phyloP scores from a whole-genome alignment of 1,140 invertebrate genomes.

The Cotesia glomerata region DNA sequence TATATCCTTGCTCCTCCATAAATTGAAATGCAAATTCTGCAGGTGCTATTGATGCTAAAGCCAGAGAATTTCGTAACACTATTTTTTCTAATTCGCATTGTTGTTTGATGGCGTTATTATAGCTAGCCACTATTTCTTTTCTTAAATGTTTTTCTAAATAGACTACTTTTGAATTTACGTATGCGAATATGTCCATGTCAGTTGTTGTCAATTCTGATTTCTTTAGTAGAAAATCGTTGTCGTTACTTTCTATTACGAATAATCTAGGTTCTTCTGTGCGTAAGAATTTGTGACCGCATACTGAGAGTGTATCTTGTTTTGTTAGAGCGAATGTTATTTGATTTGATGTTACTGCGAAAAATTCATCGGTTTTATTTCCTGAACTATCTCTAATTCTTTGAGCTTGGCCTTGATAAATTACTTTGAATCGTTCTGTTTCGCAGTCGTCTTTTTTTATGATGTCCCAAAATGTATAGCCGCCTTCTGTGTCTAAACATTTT shows the following conservation, averaged over 20 bases:
- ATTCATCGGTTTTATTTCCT: background rate
- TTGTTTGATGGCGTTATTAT: too few relatives aligned
- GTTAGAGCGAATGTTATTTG: slow-evolving; percentile 26
- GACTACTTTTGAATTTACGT: too few relatives aligned
- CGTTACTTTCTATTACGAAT: background rate
- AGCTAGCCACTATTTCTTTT: too few relatives aligned
- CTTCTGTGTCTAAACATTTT: slow-evolving; percentile 23
- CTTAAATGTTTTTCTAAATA: too few relatives aligned
- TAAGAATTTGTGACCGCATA: slow-evolving; percentile 10
- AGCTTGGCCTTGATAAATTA: background rate
- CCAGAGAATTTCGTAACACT: too few relatives aligned
- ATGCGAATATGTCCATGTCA: too few relatives aligned
- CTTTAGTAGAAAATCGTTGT: background rate
- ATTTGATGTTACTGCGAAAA: background rate
- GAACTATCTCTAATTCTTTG: background rate
- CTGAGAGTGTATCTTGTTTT: too few relatives aligned
- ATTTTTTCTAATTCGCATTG: too few relatives aligned
- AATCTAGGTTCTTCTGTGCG: slow-evolving; percentile 1
- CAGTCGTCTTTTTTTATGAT: slow-evolving; percentile 1
- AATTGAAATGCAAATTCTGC: too few relatives aligned
- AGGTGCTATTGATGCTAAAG: too few relatives aligned
- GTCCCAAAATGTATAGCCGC: slow-evolving; percentile 22
- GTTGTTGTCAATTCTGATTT: background rate
- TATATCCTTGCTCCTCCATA: too few relatives aligned
- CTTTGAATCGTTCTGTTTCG: background rate